Evolutionary conservation across 2,797 vertebrate species (phyloP), one percentile per base, ranked within the genome.

Genomic region (Hephaestus fuliginosus): DNA sequence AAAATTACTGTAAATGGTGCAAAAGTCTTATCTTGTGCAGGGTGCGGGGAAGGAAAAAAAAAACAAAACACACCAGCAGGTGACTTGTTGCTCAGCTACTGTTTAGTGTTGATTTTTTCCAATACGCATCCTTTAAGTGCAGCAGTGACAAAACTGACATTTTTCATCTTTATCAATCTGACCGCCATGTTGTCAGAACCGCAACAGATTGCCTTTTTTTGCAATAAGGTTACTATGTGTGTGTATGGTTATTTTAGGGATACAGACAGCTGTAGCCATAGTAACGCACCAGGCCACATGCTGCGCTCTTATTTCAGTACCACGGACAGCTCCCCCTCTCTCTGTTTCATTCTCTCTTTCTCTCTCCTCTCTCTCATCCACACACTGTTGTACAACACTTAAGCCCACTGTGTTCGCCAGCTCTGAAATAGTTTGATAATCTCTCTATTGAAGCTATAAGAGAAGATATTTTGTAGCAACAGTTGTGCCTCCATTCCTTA

Each of bases 241-340:
- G 90, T 84, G 82, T 82, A 44, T 84, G 86, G 89, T 92, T 95
- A 94, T 94, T 94, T 94, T 92, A 91, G 91, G 91, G 89, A 90
- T 91, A 90, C 86, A 91, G 90, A 90, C 88, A 90, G 84, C 91
- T 90, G 92, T 95, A 92, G 89, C 89, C 92, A 94, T 95, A 93
- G 93, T 88, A 94, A 94, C 93, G 69, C 88, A 90, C 70, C 74
- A 78, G 88, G 86, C 85, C 91, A 85, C 75, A 81, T 85, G 84
- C 89, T 77, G 78, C 44, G 86, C 84, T 92, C 89, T 90, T 76
- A 83, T 90, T 93, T 91, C 88, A 89, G 88, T 3, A 85, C 86
- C 81, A 77, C 0, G 84, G 88, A 91, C 87, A 86, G 79, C 83
- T 87, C 87, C 48, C 64, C 69, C 61, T 46, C 67, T 52, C 70